Base-by-base conservation (phyloP, 2,113 vertebrate species). In the Hymenochirus boettgeri region DNA sequence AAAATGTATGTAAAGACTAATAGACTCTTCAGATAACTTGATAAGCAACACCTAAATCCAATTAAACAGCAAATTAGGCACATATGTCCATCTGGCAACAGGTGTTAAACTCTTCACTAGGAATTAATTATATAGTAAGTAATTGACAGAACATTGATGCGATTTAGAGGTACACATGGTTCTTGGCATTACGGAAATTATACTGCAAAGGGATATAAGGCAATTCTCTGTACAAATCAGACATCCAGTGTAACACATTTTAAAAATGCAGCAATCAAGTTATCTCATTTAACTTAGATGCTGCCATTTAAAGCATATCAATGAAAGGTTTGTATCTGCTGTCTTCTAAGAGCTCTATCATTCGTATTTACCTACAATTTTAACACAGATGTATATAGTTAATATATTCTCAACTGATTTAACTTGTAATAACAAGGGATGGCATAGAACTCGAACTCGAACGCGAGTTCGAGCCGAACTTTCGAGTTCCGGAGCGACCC, bases 41-140 rank as follows among this genome's bases (percentile, higher is more conserved):
- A 11, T n/a, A 7, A 18, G 42, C 42, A 46, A 46, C 42, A 19
- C 7, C 15, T 18, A 19, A 46, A 2, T 35, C 6, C 45, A 13
- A 61, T 29, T 64, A 64, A 64, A 45, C 51, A 54, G 9, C 53
- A 39, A 65, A 57, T 65, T 65, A 57, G 39, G 56, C 42, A 35
- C 21, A 35, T 65, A 47, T 47, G 53, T 57, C 42, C 15, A 54
- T 39, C 15, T 23, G 27, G 24, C 8, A 57, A 33, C 52, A 65
- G 37, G 53, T 65, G 53, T 48, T 46, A 21, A 57, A 10, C 27
- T 22, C 39, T 57, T 57, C 19, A 27, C 53, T 31, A 26, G 27
- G 26, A 47, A 57, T 57, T 35, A 48, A 65, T 65, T 65, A 65
- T 47, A 21, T 17, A 35, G 19, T 65, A 62, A 37, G 15, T 29